Evolutionary conservation across 2,797 vertebrate species (phyloP).

Genomic region (Peromyscus eremicus): DNA sequence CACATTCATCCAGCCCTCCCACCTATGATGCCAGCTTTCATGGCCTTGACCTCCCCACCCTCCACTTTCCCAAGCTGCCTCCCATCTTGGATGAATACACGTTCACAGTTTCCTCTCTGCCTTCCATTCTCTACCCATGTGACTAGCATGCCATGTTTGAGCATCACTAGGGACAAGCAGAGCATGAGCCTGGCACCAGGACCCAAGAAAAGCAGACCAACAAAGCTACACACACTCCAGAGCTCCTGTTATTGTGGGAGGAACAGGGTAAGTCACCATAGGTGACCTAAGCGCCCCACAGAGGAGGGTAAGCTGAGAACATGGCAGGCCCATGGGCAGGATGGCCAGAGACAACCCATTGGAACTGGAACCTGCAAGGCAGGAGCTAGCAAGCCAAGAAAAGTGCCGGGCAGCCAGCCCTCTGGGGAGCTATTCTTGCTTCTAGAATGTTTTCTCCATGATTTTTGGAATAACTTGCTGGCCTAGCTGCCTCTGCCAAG

Average conservation of each 20-base stretch:
- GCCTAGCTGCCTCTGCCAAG: background rate
- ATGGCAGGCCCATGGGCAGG: rapidly evolving
- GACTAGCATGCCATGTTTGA: background rate
- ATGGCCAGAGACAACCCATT: rapidly evolving
- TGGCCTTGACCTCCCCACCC: rapidly evolving
- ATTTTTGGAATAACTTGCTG: background rate
- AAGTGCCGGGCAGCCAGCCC: no score
- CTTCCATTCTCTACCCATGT: rapidly evolving
- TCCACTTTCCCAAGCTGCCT: background rate
- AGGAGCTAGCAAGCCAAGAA: background rate
- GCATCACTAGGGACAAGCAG: rapidly evolving
- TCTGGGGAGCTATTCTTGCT: rapidly evolving
- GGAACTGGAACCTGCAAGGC: no score
- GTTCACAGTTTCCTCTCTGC: rapidly evolving
- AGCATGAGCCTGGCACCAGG: background rate
- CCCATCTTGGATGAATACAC: no score
- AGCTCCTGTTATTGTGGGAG: background rate
- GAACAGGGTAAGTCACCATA: background rate
- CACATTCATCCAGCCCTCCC: rapidly evolving
- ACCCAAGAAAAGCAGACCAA: background rate
- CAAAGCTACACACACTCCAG: rapidly evolving
- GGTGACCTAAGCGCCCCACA: rapidly evolving
- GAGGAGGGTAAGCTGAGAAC: no score
- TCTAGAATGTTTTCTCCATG: background rate
- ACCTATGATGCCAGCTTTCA: rapidly evolving